Conservation (phyloP, 2,888 invertebrate species). For the Myathropa florea region DNA sequence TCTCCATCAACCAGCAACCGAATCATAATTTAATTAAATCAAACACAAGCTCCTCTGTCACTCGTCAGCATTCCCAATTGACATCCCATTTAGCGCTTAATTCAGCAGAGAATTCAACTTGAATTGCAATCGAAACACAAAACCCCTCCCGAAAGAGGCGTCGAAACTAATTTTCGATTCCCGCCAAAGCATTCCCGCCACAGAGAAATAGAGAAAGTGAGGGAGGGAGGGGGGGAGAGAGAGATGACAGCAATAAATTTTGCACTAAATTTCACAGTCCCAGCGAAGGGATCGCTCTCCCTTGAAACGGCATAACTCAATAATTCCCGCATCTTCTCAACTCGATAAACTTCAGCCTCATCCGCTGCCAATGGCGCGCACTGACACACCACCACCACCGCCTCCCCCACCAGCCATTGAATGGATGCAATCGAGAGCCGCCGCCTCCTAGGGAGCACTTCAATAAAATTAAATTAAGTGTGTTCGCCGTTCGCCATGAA, state of each 20-base stretch:
- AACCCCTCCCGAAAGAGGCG: neutral
- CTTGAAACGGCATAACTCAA: conserved; percentile 47
- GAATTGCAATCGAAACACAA: neutral
- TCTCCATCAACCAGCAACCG: neutral
- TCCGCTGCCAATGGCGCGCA: neutral
- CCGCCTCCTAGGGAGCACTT: conserved; percentile 9
- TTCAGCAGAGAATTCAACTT: neutral
- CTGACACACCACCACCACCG: neutral
- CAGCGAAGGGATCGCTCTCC: neutral
- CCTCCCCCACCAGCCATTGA: neutral
- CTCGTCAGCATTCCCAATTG: neutral
- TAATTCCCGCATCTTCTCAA: conserved; percentile 41
- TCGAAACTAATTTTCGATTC: neutral
- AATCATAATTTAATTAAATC: neutral
- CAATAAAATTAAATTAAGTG: conserved; percentile 64
- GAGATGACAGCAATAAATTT: conserved; percentile 8
- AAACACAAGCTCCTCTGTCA: neutral
- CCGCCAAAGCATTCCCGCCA: too few relatives aligned
- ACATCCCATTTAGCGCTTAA: neutral
- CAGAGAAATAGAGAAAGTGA: neutral
- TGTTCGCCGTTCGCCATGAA: conserved; percentile 26
- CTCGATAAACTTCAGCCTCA: conserved; percentile 55
- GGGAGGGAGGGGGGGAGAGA: too few relatives aligned
- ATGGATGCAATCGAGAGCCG: conserved; percentile 9
- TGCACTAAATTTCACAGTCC: conserved; percentile 8